Base-by-base conservation (phyloP, 1,140 invertebrate genomes). In the Apis florea region DNA sequence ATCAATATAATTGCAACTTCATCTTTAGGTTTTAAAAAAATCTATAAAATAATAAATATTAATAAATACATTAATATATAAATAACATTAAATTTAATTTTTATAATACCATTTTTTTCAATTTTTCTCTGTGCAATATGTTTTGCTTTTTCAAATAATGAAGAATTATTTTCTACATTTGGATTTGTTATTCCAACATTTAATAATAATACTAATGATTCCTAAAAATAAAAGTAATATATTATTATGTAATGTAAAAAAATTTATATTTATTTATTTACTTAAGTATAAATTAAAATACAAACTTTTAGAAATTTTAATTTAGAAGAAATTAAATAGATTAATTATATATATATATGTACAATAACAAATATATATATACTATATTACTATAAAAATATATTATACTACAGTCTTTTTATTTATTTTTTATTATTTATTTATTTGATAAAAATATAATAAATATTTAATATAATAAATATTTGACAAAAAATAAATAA, bases 1-100 rank as follows among this genome's bases (percentile, higher is more conserved):
- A 90, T 90, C 51, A 90, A 66, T 66, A 91, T 82, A 56, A 91
- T 81, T 19, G 86, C 89, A 73, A 90, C 40, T 82, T 91, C 90
- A 84, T 90, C 89, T 40, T 90, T 88, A 9, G 84, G 86, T 47
- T 83, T 72, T 31, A 90, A 21, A 73, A 90, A 90, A 54, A 90
- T 90, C 88, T 91, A n/a, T 1, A 53, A 79, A 71, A n/a, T 10
- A 53, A 10, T 40, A 53, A 17, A 53, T 53, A 12, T 17, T 17
- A 53, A 61, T 19, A 24, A 21, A 21, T 53, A 6, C 17, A 53
- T 26, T 5, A 40, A 54, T n/a, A 54, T n/a, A 0, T 40, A 15
- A 58, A 26, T 9, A 49, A n/a, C 10, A 24, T n/a, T 61, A 31
- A 71, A 59, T 40, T 13, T 58, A 5, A 54, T 59, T n/a, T 47